These are phyloP conservation scores for Argyresthia albistria DNA, from an alignment of 2,888 invertebrate species.

Conservation along the genomic window DNA sequence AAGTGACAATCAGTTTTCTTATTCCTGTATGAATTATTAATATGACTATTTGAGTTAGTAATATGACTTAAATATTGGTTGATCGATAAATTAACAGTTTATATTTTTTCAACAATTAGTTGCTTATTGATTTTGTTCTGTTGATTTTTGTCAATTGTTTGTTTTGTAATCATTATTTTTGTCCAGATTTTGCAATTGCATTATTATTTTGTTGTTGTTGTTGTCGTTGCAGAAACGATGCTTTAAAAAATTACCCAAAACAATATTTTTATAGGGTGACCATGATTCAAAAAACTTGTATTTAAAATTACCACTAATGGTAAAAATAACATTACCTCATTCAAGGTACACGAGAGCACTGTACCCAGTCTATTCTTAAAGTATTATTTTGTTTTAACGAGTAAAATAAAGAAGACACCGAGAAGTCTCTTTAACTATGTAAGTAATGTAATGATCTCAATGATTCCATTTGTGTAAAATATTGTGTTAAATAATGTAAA, in stretches of 20 bases:
- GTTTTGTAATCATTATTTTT: neutral
- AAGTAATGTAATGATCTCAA: constrained; percentile 67
- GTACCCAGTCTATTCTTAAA: constrained; percentile 59
- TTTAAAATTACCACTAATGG: constrained; percentile 13
- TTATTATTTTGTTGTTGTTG: constrained; percentile 1
- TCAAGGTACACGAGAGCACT: constrained; percentile 29
- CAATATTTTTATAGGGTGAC: constrained; percentile 14
- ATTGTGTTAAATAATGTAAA: constrained; percentile 48
- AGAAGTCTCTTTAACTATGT: constrained; percentile 46
- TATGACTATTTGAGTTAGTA: too few relatives aligned
- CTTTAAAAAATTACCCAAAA: neutral
- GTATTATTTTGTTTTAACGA: constrained; percentile 60
- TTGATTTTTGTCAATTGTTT: constrained; percentile 12
- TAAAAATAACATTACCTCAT: constrained; percentile 45
- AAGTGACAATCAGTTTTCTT: too few relatives aligned
- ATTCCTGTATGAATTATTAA: too few relatives aligned
- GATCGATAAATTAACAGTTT: too few relatives aligned
- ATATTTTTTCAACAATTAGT: too few relatives aligned
- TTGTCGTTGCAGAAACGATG: constrained; percentile 10
- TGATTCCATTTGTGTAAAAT: constrained; percentile 65
- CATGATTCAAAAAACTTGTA: constrained; percentile 13
- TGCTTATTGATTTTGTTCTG: neutral
- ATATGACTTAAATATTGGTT: too few relatives aligned
- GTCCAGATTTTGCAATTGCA: constrained; percentile 14
- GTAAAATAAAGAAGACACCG: constrained; percentile 36